phyloP scores from a whole-genome alignment of 1,140 invertebrate genomes.

The Lasioglossum baleicum region DNA sequence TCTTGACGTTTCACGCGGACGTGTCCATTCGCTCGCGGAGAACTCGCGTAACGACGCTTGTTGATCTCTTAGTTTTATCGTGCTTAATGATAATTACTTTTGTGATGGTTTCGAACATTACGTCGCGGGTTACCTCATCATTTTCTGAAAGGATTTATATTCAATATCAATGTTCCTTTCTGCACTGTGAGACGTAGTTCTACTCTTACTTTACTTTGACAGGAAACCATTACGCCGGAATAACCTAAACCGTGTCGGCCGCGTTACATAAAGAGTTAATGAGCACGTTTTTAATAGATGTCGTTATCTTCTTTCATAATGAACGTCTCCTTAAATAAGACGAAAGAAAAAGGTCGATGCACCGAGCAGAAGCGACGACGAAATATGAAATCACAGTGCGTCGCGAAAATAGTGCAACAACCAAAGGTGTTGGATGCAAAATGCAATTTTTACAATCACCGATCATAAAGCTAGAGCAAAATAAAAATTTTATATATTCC shows the following conservation, averaged over 20 bases:
- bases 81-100: neutral
- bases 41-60: too few species aligned
- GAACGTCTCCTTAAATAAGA: constrained; percentile 1
- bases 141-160: neutral
- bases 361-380: neutral
- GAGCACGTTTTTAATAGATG: constrained; percentile 12
- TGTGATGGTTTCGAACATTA: neutral
- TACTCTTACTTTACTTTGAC: constrained; percentile 7
- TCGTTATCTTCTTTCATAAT: constrained; percentile 24
- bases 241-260: constrained; percentile 6
- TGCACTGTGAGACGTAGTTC: neutral
- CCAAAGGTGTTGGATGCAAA: too few species aligned
- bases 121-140: neutral
- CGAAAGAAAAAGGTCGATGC: neutral
- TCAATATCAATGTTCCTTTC: neutral
- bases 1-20: too few species aligned
- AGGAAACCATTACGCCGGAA: constrained; percentile 3
- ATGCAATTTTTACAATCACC: too few species aligned
- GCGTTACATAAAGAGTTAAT: constrained; percentile 25
- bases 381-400: too few species aligned
- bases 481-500: too few species aligned
- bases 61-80: neutral
- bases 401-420: too few species aligned
- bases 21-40: too few species aligned
- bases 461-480: too few species aligned